phyloP scores from a whole-genome alignment of 1,140 invertebrate species.

The Varroa destructor region DNA sequence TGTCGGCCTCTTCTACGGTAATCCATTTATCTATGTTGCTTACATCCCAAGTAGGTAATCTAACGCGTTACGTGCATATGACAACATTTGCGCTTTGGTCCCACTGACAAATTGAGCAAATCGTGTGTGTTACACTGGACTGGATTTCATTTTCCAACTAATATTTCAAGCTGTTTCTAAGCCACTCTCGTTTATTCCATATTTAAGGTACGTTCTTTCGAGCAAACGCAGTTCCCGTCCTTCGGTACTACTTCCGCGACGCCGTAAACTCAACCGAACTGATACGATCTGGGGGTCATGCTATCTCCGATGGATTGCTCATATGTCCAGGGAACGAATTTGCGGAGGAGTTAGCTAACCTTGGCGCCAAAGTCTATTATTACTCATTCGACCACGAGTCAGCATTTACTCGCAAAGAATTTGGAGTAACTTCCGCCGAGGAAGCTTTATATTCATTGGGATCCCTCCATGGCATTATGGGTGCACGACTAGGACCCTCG shows the following conservation, averaged over 20 bases:
- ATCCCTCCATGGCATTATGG: neutral
- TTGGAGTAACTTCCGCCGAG: conserved; percentile 4
- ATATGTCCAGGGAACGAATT: conserved; percentile 12
- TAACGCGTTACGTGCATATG: too few relatives aligned
- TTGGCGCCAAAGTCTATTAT: conserved; percentile 15
- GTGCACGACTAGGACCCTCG: neutral
- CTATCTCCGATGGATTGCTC: conserved; percentile 7
- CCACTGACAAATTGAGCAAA: too few relatives aligned
- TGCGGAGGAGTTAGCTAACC: conserved; percentile 5
- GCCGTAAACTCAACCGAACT: neutral
- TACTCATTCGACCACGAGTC: conserved; percentile 21
- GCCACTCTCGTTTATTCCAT: too few relatives aligned
- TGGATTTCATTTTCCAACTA: too few relatives aligned
- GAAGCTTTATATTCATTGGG: conserved; percentile 6
- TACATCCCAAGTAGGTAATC: too few relatives aligned
- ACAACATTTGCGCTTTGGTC: too few relatives aligned
- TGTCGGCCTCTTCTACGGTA: conserved; percentile 18
- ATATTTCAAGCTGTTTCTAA: too few relatives aligned
- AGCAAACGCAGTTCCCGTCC: conserved; percentile 6
- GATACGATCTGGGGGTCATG: neutral
- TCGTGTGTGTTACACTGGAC: too few relatives aligned
- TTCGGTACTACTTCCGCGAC: conserved; percentile 15
- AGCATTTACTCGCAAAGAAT: neutral
- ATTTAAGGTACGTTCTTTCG: conserved; percentile 24
- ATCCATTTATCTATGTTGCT: too few relatives aligned